These are phyloP conservation scores for Charanyca ferruginea DNA, from an alignment of 2,888 invertebrate genomes.

Conservation along the genomic window DNA sequence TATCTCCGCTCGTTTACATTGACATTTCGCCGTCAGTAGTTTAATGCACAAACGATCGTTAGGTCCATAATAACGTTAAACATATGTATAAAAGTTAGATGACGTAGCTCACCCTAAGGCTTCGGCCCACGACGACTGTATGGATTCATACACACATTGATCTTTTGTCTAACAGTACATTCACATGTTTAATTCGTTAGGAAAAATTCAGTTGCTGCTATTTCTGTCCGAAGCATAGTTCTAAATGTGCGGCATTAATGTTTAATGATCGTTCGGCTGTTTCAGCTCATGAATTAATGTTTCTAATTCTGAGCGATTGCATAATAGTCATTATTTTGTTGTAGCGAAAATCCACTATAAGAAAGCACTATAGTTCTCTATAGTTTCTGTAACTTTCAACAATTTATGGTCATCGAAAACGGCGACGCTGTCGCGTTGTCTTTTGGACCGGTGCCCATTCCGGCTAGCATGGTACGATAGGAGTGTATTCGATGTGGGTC, in stretches of 20 bases:
- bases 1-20: slow-evolving; percentile 34
- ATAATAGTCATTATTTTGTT: slow-evolving; percentile 2
- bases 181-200: neutral
- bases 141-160: slow-evolving; percentile 42
- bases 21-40: slow-evolving; percentile 45
- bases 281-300: slow-evolving; percentile 13
- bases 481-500: slow-evolving; percentile 12
- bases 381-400: slow-evolving; percentile 23
- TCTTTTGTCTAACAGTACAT: slow-evolving; percentile 1
- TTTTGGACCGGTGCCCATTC: slow-evolving; percentile 50
- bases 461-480: slow-evolving; percentile 3
- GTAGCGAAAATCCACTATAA: slow-evolving; percentile 8
- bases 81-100: slow-evolving; percentile 31
- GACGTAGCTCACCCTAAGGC: slow-evolving; percentile 41
- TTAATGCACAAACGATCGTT: slow-evolving; percentile 33
- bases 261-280: slow-evolving; percentile 18
- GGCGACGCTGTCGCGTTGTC: slow-evolving; percentile 21
- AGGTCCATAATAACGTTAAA: slow-evolving; percentile 16
- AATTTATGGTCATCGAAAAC: slow-evolving; percentile 33
- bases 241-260: slow-evolving; percentile 4
- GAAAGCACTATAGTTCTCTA: too few relatives aligned
- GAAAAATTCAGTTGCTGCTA: slow-evolving; percentile 7
- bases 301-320: slow-evolving; percentile 8
- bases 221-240: slow-evolving; percentile 27
- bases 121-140: slow-evolving; percentile 49